These are phyloP conservation scores for Ptyas mucosa DNA, from an alignment of 2,113 vertebrate genomes.

Conservation along the genomic window DNA sequence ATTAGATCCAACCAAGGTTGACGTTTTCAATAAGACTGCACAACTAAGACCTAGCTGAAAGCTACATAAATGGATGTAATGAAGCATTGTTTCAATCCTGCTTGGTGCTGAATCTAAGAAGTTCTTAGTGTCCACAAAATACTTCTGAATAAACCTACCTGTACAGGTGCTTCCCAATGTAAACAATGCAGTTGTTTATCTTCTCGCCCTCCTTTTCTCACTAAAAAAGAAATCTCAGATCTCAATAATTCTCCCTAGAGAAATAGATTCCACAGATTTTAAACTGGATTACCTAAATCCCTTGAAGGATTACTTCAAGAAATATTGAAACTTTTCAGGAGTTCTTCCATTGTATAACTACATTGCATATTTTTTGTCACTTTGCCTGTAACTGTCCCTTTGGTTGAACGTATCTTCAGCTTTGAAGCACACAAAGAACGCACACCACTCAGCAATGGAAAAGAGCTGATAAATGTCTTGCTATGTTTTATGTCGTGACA, in stretches of 20 bases:
- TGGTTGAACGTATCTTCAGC: not conserved
- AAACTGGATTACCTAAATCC: not conserved
- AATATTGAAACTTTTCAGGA: not conserved
- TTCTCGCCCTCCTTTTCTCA: not conserved
- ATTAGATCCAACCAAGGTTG: not conserved
- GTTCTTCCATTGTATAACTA: not conserved
- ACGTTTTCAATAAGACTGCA: not conserved
- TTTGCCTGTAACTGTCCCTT: not conserved
- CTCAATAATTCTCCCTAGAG: not conserved
- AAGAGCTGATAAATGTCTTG: not conserved
- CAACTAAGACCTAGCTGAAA: not conserved
- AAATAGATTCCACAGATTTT: no score
- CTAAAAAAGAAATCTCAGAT: not conserved
- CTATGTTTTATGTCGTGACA: not conserved
- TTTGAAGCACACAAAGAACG: not conserved
- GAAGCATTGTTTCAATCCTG: not conserved
- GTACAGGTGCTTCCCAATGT: not conserved
- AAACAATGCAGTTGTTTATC: not conserved
- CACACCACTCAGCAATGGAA: not conserved
- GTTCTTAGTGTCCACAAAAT: not conserved
- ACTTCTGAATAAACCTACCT: not conserved
- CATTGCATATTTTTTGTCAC: not conserved
- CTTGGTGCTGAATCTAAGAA: not conserved
- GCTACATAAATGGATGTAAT: not conserved
- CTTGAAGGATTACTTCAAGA: not conserved